Evolutionary conservation across 2,113 vertebrate genomes (phyloP).

Genomic region (Chaetodon trifascialis): DNA sequence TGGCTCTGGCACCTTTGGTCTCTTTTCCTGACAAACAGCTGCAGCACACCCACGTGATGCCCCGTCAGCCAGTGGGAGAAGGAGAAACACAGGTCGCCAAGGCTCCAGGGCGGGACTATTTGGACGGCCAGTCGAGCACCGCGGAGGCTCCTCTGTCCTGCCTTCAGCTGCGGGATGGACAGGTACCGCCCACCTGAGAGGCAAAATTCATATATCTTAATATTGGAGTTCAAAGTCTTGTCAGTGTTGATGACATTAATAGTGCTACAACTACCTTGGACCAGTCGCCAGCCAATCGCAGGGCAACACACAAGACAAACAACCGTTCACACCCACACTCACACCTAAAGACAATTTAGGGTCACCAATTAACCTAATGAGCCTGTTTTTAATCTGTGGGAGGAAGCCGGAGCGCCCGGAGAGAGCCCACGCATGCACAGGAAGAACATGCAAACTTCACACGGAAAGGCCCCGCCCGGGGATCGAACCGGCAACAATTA

Average conservation of each 20-base stretch:
- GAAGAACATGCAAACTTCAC: too few species aligned
- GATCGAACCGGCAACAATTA: too few species aligned
- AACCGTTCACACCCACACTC: too few species aligned
- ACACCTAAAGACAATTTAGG: too few species aligned
- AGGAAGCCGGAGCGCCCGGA: too few species aligned
- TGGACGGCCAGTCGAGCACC: slow-evolving; percentile 86
- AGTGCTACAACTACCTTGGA: too few species aligned
- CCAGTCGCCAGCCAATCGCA: too few species aligned
- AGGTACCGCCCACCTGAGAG: slow-evolving; percentile 89
- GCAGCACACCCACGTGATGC: slow-evolving; percentile 86
- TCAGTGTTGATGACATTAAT: neutral
- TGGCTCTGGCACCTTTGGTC: slow-evolving; percentile 48
- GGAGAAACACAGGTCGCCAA: slow-evolving; percentile 86
- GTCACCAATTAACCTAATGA: too few species aligned
- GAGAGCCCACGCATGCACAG: too few species aligned
- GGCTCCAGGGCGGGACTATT: slow-evolving; percentile 69
- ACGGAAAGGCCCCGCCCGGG: too few species aligned
- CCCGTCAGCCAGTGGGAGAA: slow-evolving; percentile 91
- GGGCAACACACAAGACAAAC: too few species aligned
- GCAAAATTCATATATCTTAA: neutral
- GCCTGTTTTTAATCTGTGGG: too few species aligned
- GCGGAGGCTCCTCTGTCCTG: slow-evolving; percentile 73
- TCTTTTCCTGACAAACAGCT: slow-evolving; percentile 87
- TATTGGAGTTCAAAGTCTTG: neutral
- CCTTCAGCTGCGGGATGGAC: slow-evolving; percentile 82